These are phyloP conservation scores for Oegoconia quadripuncta DNA, from an alignment of 2,888 invertebrate species.

Conservation along the genomic window DNA sequence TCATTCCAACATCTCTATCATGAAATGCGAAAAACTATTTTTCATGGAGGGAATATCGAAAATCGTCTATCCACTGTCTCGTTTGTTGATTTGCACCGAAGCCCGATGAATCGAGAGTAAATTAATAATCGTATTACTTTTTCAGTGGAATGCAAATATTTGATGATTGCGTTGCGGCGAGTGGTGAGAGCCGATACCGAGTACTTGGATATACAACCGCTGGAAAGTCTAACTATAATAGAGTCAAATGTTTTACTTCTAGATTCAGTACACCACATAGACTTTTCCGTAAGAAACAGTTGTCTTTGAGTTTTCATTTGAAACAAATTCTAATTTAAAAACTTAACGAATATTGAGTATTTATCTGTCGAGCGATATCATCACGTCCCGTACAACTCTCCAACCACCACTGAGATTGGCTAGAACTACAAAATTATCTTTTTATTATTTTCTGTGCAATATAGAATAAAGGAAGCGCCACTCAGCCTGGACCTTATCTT, in stretches of 20 bases:
- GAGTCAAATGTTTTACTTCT: too few relatives aligned
- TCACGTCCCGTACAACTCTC: too few relatives aligned
- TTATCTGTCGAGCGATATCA: too few relatives aligned
- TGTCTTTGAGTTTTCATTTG: too few relatives aligned
- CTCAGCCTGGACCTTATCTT: too few relatives aligned
- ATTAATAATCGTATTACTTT: slow-evolving; percentile 78
- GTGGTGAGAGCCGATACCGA: slow-evolving; percentile 46
- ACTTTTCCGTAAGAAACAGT: not conserved
- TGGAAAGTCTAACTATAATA: slow-evolving; percentile 14
- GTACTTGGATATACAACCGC: slow-evolving; percentile 10
- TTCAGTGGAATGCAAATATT: slow-evolving; percentile 75
- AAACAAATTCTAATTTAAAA: too few relatives aligned
- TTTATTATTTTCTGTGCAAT: too few relatives aligned
- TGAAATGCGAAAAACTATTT: slow-evolving; percentile 50
- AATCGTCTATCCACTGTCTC: slow-evolving; percentile 33
- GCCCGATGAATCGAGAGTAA: slow-evolving; percentile 64
- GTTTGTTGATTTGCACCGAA: slow-evolving; percentile 54
- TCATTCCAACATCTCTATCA: slow-evolving; percentile 27
- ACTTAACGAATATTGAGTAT: too few relatives aligned
- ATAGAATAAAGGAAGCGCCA: too few relatives aligned
- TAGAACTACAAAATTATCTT: too few relatives aligned
- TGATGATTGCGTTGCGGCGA: slow-evolving; percentile 69
- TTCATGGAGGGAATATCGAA: slow-evolving; percentile 56
- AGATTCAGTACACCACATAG: too few relatives aligned
- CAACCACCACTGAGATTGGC: too few relatives aligned